Conservation (phyloP, 1,140 invertebrate species). For the Penaeus chinensis region DNA sequence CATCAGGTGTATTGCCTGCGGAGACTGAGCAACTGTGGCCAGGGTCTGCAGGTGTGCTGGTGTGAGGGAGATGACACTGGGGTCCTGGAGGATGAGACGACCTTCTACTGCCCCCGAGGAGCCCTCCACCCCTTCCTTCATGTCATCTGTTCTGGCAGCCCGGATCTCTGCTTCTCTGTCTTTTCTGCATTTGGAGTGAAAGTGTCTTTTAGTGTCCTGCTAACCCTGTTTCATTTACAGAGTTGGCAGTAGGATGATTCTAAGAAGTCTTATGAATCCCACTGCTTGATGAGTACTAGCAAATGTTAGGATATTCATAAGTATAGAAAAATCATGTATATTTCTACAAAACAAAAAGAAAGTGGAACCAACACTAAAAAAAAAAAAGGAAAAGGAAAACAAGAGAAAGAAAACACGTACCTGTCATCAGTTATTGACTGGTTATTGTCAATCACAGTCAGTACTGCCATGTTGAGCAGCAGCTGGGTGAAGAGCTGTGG, state of each 20-base stretch:
- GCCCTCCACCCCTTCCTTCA: constrained; percentile 74
- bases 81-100: constrained; percentile 52
- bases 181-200: constrained; percentile 66
- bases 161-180: constrained; percentile 65
- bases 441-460: constrained; percentile 70
- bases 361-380: too few relatives aligned
- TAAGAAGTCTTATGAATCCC: too few relatives aligned
- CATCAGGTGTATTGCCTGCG: constrained; percentile 78
- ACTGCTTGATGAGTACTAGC: too few relatives aligned
- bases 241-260: too few relatives aligned
- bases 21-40: constrained; percentile 81
- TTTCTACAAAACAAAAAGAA: too few relatives aligned
- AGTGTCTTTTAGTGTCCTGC: background rate
- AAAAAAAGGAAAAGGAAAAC: background rate
- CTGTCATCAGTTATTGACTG: constrained; percentile 74
- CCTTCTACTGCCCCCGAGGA: constrained; percentile 45
- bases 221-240: too few relatives aligned
- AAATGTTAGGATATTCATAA: too few relatives aligned
- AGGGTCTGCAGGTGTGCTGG: constrained; percentile 78
- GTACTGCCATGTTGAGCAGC: constrained; percentile 79
- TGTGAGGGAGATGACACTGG: constrained; percentile 54
- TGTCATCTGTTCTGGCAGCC: constrained; percentile 76
- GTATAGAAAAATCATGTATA: too few relatives aligned
- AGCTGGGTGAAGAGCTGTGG: constrained; percentile 74
- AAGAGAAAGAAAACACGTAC: constrained; percentile 24